These are phyloP conservation scores for Dioctria linearis DNA, from an alignment of 2,888 invertebrate species.

Conservation along the genomic window DNA sequence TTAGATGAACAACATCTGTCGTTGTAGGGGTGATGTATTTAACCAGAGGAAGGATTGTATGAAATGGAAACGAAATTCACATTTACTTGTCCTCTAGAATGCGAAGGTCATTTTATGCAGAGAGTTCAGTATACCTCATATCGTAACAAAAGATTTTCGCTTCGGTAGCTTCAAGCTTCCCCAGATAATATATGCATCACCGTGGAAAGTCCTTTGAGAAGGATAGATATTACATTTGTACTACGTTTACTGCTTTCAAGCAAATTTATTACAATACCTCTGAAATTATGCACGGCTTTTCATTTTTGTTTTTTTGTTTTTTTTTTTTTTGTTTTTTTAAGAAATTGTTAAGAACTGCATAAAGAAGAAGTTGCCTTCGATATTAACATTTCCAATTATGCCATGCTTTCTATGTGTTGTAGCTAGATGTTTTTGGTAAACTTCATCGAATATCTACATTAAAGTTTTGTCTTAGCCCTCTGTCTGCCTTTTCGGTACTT, in stretches of 20 bases:
- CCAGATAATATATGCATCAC: constrained; percentile 8
- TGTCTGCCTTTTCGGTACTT: too few relatives aligned
- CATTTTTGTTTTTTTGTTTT: background rate
- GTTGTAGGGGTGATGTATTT: constrained; percentile 12
- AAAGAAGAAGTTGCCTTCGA: too few relatives aligned
- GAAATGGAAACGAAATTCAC: constrained; percentile 25
- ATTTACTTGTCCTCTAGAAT: constrained; percentile 31
- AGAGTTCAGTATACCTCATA: constrained; percentile 13
- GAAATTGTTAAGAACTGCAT: too few relatives aligned
- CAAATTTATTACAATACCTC: constrained; percentile 7
- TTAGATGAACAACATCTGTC: background rate
- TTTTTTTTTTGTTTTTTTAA: too few relatives aligned
- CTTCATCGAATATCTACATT: too few relatives aligned
- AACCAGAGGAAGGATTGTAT: constrained; percentile 35
- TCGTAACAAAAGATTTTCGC: constrained; percentile 26
- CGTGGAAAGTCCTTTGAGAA: background rate
- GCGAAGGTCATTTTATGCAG: constrained; percentile 34
- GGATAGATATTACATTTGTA: background rate
- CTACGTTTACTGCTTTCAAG: constrained; percentile 1
- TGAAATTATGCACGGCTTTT: background rate
- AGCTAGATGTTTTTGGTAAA: too few relatives aligned
- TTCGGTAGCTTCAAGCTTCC: background rate
- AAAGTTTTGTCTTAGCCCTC: too few relatives aligned
- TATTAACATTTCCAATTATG: too few relatives aligned
- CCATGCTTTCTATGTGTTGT: too few relatives aligned